Evolutionary conservation across 2,797 vertebrate genomes (phyloP).

Genomic region (Rachycentron canadum): DNA sequence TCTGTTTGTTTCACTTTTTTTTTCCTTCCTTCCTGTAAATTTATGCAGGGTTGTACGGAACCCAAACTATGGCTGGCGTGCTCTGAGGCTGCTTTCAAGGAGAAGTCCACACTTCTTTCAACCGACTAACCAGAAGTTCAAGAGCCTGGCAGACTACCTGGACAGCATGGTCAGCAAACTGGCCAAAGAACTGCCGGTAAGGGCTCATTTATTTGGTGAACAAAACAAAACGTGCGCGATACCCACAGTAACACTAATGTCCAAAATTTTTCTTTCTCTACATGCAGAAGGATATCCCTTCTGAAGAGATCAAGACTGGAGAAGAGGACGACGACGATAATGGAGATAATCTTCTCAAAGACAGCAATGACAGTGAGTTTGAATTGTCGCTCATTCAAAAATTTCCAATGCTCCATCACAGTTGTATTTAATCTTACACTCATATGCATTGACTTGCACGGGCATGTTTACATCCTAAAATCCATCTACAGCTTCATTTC

Average conservation of each 20-base stretch:
- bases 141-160: conserved; percentile 97
- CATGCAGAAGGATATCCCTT: conserved; percentile 90
- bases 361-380: conserved; percentile 96
- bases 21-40: conserved; percentile 10
- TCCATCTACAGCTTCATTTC: neutral
- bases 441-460: neutral
- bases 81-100: conserved; percentile 93
- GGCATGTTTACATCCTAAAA: too few species aligned
- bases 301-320: conserved; percentile 99
- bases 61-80: conserved; percentile 98
- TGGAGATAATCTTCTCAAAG: conserved; percentile 97
- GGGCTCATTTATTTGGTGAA: conserved; percentile 47
- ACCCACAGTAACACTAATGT: neutral
- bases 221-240: neutral
- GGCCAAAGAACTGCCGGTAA: conserved; percentile 98
- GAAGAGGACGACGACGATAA: conserved; percentile 99
- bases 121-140: conserved; percentile 98
- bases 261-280: neutral
- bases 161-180: conserved; percentile 99
- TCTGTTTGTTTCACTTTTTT: too few species aligned
- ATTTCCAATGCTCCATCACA: neutral
- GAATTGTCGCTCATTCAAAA: neutral
- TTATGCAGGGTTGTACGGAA: conserved; percentile 92
- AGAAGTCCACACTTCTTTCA: conserved; percentile 99
- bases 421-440: neutral